These are phyloP conservation scores for Pimpla rufipes DNA, from an alignment of 2,888 invertebrate species.

Conservation along the genomic window DNA sequence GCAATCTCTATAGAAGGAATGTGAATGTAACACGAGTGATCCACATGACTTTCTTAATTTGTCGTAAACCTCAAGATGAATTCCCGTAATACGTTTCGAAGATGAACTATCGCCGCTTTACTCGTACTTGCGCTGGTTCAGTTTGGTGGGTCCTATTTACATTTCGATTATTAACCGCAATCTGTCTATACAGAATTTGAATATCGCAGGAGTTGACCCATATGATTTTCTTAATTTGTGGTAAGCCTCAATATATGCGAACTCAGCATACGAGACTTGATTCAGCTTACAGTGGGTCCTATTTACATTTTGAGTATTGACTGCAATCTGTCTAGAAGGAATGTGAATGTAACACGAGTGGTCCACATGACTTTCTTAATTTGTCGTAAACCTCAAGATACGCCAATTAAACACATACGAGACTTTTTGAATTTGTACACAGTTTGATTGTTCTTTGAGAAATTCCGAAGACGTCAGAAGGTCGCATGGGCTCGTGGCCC, in stretches of 20 bases:
- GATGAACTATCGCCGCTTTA: not conserved
- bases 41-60: too few species aligned
- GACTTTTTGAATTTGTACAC: conserved; percentile 24
- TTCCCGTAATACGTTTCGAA: conserved; percentile 2
- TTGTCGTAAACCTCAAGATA: not conserved
- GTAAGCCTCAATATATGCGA: too few species aligned
- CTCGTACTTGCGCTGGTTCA: not conserved
- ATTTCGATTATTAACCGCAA: not conserved
- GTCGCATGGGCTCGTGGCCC: not conserved
- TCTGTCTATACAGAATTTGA: not conserved
- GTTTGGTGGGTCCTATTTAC: not conserved
- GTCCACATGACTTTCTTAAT: too few species aligned
- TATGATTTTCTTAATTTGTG: too few species aligned
- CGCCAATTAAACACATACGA: not conserved
- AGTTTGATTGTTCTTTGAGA: conserved; percentile 40
- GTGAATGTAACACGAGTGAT: too few species aligned
- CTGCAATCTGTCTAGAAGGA: too few species aligned
- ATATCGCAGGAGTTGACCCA: not conserved
- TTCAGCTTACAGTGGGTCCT: too few species aligned
- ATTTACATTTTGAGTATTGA: too few species aligned
- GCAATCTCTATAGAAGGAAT: too few species aligned
- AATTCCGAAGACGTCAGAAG: conserved; percentile 44
- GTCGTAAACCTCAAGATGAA: conserved; percentile 60
- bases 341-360: too few species aligned
- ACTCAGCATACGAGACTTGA: too few species aligned